Evolutionary conservation across 2,888 invertebrate genomes (phyloP).

Genomic region (Parasteatoda lunata): DNA sequence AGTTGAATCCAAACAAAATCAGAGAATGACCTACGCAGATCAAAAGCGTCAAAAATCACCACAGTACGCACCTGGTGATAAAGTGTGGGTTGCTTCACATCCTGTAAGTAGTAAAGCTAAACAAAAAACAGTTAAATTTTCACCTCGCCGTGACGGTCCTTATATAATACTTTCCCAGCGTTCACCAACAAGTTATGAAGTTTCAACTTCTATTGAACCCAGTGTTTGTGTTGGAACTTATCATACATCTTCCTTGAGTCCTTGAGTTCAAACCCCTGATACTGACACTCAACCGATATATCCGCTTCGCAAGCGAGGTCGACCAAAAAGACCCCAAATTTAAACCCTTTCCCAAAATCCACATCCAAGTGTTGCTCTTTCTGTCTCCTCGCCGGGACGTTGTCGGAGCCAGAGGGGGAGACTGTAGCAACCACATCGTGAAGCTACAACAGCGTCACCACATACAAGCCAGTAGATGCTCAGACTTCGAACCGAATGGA

Average conservation of each 20-base stretch:
- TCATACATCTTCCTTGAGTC: background rate
- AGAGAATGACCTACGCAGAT: background rate
- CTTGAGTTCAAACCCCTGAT: background rate
- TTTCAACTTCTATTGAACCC: background rate
- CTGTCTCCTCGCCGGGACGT: too few species aligned
- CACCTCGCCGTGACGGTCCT: background rate
- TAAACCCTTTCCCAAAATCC: too few species aligned
- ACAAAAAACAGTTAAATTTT: background rate
- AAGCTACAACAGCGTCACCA: too few species aligned
- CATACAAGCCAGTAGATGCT: too few species aligned
- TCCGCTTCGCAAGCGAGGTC: too few species aligned
- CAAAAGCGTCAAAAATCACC: background rate
- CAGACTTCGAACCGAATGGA: too few species aligned
- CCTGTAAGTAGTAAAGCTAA: background rate
- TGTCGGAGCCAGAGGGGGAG: too few species aligned
- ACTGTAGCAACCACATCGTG: too few species aligned
- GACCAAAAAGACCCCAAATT: too few species aligned
- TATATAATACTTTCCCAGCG: background rate
- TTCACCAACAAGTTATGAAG: background rate
- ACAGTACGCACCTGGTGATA: background rate
- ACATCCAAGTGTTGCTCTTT: too few species aligned
- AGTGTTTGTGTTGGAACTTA: background rate
- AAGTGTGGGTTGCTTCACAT: background rate
- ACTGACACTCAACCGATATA: too few species aligned
- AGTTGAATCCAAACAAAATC: background rate